phyloP scores from a whole-genome alignment of 1,140 invertebrate genomes.

The Amphibalanus amphitrite region DNA sequence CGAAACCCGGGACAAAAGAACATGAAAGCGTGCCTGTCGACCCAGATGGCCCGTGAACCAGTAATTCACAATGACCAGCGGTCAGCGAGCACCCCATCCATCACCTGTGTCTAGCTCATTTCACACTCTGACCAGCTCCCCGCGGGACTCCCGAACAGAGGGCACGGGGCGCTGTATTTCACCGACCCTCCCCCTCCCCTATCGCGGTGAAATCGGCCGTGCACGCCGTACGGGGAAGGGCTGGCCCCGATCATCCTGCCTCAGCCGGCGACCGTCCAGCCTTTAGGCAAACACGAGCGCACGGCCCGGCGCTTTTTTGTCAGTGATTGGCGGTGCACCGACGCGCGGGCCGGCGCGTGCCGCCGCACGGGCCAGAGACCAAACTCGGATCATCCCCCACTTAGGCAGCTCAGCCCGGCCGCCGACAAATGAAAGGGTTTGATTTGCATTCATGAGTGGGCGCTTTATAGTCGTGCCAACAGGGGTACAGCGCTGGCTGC shows the following conservation, averaged over 20 bases:
- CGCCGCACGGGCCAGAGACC: neutral
- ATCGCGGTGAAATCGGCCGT: neutral
- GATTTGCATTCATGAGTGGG: neutral
- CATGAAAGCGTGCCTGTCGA: too few species aligned
- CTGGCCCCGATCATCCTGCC: neutral
- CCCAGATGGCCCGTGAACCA: too few species aligned
- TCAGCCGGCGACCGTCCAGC: too few species aligned
- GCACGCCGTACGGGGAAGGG: neutral
- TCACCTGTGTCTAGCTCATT: too few species aligned
- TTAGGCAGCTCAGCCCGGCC: neutral
- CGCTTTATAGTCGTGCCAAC: neutral
- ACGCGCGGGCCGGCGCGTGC: neutral
- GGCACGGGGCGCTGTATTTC: too few species aligned
- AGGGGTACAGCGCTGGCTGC: neutral
- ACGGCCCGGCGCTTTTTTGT: neutral
- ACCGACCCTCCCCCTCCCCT: too few species aligned
- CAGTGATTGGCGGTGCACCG: neutral
- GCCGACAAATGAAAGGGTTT: neutral
- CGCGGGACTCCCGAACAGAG: too few species aligned
- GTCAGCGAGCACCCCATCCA: too few species aligned
- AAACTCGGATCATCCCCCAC: neutral
- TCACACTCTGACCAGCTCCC: too few species aligned
- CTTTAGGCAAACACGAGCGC: neutral
- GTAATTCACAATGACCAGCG: too few species aligned
- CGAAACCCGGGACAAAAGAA: too few species aligned